Conservation (phyloP, 2,797 vertebrate species). For the Dryobates pubescens region DNA sequence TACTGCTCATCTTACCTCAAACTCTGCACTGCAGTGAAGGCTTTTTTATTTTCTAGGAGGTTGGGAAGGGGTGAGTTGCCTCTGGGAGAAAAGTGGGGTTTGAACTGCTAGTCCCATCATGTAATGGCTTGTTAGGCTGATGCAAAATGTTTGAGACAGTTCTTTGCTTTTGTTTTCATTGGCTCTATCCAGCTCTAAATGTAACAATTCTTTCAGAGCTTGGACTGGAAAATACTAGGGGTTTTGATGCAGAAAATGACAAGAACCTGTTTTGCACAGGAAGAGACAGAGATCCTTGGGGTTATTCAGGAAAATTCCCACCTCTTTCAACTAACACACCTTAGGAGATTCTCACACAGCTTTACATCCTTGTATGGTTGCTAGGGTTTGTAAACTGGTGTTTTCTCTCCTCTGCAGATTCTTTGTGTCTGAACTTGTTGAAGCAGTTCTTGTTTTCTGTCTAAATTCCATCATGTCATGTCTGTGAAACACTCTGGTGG, state of each 20-base stretch:
- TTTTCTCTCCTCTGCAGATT: not conserved
- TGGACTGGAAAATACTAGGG: not conserved
- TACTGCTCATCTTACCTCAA: not conserved
- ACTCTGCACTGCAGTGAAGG: not conserved
- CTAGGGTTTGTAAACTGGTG: not conserved
- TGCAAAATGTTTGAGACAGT: not conserved
- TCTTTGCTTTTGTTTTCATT: not conserved
- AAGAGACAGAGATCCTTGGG: not conserved
- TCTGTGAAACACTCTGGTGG: not conserved
- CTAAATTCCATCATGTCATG: not conserved
- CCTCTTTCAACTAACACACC: not conserved
- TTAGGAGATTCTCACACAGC: not conserved
- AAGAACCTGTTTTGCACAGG: not conserved
- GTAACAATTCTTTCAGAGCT: not conserved
- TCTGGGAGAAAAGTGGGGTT: not conserved
- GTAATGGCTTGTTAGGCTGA: not conserved
- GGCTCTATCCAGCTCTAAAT: not conserved
- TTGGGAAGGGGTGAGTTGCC: not conserved
- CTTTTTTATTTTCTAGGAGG: not conserved
- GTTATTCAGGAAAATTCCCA: not conserved
- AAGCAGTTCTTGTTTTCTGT: not conserved
- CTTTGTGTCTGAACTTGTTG: not conserved
- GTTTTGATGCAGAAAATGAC: not conserved
- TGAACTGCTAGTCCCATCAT: not conserved
- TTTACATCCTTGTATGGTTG: not conserved